phyloP scores from a whole-genome alignment of 2,113 vertebrate genomes.

The Miniopterus natalensis region DNA sequence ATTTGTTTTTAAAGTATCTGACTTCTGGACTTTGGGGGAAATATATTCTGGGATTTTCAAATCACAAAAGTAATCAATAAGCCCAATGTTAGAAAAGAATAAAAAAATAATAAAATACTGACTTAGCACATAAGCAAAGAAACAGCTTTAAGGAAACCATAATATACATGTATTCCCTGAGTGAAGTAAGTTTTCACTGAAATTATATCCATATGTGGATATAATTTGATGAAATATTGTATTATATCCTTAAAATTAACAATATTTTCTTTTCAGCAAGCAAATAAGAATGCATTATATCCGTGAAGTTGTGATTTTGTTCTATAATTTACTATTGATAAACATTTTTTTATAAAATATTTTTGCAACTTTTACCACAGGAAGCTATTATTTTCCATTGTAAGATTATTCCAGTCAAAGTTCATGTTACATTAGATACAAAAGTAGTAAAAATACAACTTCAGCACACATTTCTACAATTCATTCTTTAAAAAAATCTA shows the following conservation, averaged over 20 bases:
- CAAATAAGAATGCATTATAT: not conserved
- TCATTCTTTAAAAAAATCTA: conserved; percentile 70
- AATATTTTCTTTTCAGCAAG: not conserved
- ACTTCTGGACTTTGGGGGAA: not conserved
- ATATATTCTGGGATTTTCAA: not conserved
- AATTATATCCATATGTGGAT: not conserved
- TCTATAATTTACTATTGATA: not conserved
- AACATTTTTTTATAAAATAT: not conserved
- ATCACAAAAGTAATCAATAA: not conserved
- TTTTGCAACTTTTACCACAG: not conserved
- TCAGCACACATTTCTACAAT: conserved; percentile 15
- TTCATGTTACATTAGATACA: not conserved
- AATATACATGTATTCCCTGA: not conserved
- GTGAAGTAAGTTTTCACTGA: not conserved
- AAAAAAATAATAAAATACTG: not conserved
- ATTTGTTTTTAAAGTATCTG: not conserved
- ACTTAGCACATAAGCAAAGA: not conserved
- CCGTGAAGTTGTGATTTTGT: not conserved
- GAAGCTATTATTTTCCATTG: conserved; percentile 29
- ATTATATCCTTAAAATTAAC: not conserved
- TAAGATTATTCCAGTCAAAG: conserved; percentile 1
- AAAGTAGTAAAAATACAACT: conserved; percentile 39
- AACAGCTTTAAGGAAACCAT: not conserved
- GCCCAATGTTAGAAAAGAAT: conserved; percentile 5
- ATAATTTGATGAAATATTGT: conserved; percentile 10